These are phyloP conservation scores for Tauraco hartlaubi DNA, from an alignment of 2,797 vertebrate species.

Conservation along the genomic window DNA sequence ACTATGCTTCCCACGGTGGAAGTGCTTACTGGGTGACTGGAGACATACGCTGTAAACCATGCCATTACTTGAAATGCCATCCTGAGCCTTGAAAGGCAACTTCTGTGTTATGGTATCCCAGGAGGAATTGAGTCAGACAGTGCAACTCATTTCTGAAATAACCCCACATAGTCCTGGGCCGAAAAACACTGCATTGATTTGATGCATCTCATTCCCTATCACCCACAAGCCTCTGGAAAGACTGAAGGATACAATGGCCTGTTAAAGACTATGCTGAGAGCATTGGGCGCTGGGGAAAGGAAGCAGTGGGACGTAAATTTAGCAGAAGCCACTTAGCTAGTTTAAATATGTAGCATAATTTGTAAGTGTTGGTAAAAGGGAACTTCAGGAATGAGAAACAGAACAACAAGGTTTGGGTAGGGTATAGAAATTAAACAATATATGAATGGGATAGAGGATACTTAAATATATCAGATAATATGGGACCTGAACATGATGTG, in stretches of 20 bases:
- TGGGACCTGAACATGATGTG: background rate
- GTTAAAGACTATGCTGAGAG: background rate
- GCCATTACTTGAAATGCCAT: background rate
- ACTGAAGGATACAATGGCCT: fast-evolving
- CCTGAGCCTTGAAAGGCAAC: background rate
- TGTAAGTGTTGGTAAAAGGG: background rate
- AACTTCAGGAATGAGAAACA: background rate
- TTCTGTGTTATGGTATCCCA: background rate
- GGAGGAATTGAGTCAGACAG: background rate
- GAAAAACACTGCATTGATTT: background rate
- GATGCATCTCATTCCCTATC: background rate
- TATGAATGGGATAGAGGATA: background rate
- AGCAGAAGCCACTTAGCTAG: background rate
- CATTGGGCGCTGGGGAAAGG: fast-evolving
- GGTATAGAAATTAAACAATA: background rate
- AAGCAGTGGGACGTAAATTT: background rate
- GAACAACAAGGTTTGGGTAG: background rate
- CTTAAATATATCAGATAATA: background rate
- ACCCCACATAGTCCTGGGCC: background rate
- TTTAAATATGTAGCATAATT: background rate
- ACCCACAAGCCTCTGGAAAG: background rate
- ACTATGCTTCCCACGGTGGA: background rate
- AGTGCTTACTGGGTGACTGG: background rate
- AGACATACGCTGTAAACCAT: background rate
- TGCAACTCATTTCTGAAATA: background rate